Base-by-base conservation (phyloP, 2,113 vertebrate species). In the Mionectes macconnelli region DNA sequence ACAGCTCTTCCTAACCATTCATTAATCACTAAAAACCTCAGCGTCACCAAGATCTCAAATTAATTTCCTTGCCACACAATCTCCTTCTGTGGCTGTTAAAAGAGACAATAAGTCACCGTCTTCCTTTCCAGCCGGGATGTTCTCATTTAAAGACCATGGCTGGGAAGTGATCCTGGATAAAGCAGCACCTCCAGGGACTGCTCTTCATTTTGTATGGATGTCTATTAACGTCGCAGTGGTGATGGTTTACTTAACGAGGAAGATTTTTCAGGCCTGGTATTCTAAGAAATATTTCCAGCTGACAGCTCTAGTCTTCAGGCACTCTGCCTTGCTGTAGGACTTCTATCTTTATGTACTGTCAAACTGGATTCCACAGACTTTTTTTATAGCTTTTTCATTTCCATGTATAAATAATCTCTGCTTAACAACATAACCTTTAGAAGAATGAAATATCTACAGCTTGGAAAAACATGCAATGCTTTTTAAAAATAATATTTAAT, bases 231-330 rank as follows among this genome's bases (percentile, higher is more conserved):
- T 55, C 37, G 4, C 52, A 84, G 85, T 42, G 76, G 37, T 75
- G 85, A 90, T 0, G 1, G 68, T 64, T 92, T 72, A 73, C 72
- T 93, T 81, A 86, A 81, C 30, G 31, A 88, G 24, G 56, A 89
- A 84, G 70, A 49, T 80, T 81, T 92, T 84, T 84, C 44, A 75
- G 91, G 47, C 89, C 82, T 57, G 53, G 37, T 52, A 20, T 79
- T 94, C 69, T 53, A 35, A 78, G 74, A 73, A 55, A 37, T 93
- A 52, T 88, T 94, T 53, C 76, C 56, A 82, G 44, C 52, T 89
- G 91, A 84, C 79, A 93, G 90, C 56, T 92, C 75, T 24, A 44
- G 59, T 90, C 90, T 90, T 37, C 73, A 86, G 85, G 79, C 76
- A 86, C 30, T 25, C 44, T 78, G 79, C 73, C 73, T 84, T 63